phyloP scores from a whole-genome alignment of 2,113 vertebrate genomes.

The Mastomys natalensis region DNA sequence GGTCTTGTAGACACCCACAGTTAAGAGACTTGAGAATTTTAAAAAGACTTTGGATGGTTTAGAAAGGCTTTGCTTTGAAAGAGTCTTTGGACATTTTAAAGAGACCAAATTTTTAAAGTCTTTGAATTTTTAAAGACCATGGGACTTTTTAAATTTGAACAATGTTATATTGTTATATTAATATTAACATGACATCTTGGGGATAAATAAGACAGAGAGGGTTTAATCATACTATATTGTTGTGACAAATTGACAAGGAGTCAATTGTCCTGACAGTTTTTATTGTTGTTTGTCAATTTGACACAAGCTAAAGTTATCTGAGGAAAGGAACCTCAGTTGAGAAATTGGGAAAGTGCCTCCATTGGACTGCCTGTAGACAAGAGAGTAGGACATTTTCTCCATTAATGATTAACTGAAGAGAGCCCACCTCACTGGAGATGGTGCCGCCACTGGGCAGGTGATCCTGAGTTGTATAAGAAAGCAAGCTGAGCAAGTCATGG shows the following conservation, averaged over 20 bases:
- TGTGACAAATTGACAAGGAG: background rate
- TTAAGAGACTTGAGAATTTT: background rate
- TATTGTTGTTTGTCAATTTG: background rate
- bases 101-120: background rate
- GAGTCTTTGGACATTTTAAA: background rate
- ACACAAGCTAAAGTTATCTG: background rate
- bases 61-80: background rate
- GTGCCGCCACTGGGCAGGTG: too few species aligned
- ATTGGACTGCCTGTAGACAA: background rate
- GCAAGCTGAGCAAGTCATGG: background rate
- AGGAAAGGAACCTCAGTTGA: background rate
- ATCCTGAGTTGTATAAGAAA: background rate
- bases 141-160: background rate
- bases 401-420: background rate
- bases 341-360: background rate
- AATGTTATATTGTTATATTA: background rate
- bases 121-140: background rate
- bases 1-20: background rate
- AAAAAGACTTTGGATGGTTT: background rate
- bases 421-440: background rate
- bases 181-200: background rate
- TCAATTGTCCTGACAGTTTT: background rate
- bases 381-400: background rate
- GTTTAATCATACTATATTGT: background rate
- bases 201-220: background rate